Evolutionary conservation across 2,113 vertebrate genomes (phyloP), one percentile per base, ranked within the genome.

Genomic region (Pteropus alecto): DNA sequence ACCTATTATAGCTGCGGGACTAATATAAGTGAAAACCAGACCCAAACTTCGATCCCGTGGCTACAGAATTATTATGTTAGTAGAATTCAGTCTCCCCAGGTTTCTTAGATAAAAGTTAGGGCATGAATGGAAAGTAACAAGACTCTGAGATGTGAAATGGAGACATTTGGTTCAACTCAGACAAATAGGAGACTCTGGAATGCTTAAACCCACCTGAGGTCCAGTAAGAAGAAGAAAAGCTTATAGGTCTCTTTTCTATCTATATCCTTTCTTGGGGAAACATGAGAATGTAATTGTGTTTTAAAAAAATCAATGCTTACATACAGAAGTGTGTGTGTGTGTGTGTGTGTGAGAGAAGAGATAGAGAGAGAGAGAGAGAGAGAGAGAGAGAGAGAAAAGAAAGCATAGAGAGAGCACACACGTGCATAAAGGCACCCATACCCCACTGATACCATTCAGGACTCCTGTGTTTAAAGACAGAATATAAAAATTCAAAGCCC

Each of bases 71-170:
- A 77, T n/a, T 71, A 91, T 24, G 22, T 83, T 79, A 83, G 21
- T 71, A 83, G 35, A 91, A 95, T 54, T 87, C 12, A 84, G 51
- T 48, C 74, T 35, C 46, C 24, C 21, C 13, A 76, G 10, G 2
- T n/a, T 84, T 94, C 68, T 92, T 87, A 77, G 18, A 79, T 81
- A 46, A 76, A 97, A 95, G 15, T 94, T 43, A 85, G 38, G 54
- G 22, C 12, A 60, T 51, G 30, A 71, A 81, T 71, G n/a, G 81
- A 60, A 90, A 97, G 11, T 14, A 95, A 79, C 54, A 18, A 28
- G 26, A 87, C 22, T 6, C 15, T 26, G 77, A 83, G n/a, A 87
- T 71, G 54, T 58, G 22, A 14, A 92, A 84, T 58, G 35, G 46
- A 83, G 24, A 96, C 46, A 84, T 92, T 90, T 94, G 71, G 30